phyloP scores from a whole-genome alignment of 2,797 vertebrate genomes.

The Pogoniulus pusillus region DNA sequence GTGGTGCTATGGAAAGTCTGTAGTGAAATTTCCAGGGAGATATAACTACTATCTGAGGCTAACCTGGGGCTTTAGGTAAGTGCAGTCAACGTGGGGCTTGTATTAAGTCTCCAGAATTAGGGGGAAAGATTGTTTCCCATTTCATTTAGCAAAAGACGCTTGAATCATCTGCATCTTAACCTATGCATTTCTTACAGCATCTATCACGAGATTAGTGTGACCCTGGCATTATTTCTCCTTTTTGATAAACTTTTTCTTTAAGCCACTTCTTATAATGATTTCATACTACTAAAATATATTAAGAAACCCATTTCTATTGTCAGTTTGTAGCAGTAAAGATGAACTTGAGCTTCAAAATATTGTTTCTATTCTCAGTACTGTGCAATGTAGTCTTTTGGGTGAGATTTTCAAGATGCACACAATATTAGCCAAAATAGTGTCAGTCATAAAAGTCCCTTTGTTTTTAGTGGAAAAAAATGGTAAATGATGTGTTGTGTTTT shows the following conservation, averaged over 20 bases:
- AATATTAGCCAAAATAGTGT: conserved; percentile 3
- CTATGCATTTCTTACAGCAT: background rate
- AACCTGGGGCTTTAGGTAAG: background rate
- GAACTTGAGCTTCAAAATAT: conserved; percentile 26
- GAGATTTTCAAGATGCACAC: conserved; percentile 26
- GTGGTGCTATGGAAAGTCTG: background rate
- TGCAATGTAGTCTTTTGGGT: background rate
- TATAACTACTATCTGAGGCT: background rate
- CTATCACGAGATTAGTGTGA: background rate
- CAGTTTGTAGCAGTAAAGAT: background rate
- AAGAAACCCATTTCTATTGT: background rate
- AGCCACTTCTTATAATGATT: background rate
- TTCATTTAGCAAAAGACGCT: background rate
- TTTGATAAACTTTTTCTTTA: background rate
- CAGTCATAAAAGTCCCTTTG: background rate
- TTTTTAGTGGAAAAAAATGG: background rate
- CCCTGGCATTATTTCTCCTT: background rate
- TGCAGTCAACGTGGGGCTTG: background rate
- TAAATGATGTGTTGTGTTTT: background rate
- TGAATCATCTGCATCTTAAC: background rate
- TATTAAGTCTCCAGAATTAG: background rate
- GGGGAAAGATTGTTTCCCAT: background rate
- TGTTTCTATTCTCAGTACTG: conserved; percentile 2
- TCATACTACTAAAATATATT: background rate
- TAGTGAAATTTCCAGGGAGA: background rate